These are phyloP conservation scores for Motacilla tschutschensis DNA, from an alignment of 2,113 vertebrate genomes.

Conservation along the genomic window DNA sequence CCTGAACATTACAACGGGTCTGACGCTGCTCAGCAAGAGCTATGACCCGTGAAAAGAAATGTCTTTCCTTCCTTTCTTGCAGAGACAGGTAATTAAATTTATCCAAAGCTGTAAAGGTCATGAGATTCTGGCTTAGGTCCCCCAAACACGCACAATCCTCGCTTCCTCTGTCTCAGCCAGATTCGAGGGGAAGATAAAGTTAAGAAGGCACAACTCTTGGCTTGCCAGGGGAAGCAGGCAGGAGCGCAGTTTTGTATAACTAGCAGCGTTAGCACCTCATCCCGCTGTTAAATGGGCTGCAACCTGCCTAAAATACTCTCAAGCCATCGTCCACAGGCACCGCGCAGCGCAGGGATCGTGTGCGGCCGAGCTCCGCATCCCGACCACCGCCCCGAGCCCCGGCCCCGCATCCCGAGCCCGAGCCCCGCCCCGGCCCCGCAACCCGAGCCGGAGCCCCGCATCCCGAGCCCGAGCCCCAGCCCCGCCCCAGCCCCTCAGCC, in stretches of 20 bases:
- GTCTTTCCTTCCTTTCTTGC: too few relatives aligned
- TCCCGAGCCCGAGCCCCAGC: too few relatives aligned
- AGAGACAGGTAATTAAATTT: not conserved
- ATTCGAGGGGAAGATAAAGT: not conserved
- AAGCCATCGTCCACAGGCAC: not conserved
- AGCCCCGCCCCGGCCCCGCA: not conserved
- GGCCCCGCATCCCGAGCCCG: not conserved
- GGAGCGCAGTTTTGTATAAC: not conserved
- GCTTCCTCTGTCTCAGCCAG: not conserved
- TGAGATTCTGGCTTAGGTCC: not conserved
- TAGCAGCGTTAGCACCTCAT: fast-evolving
- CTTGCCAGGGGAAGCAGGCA: not conserved
- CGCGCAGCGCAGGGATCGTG: too few relatives aligned
- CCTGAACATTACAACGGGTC: fast-evolving
- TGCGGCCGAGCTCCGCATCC: not conserved
- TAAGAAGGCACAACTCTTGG: not conserved
- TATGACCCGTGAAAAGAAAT: not conserved
- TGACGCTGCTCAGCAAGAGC: not conserved
- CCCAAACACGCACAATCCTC: not conserved
- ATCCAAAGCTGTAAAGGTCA: not conserved
- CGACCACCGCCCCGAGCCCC: too few relatives aligned
- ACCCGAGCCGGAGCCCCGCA: not conserved
- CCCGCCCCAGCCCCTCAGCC: too few relatives aligned
- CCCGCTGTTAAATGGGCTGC: not conserved
- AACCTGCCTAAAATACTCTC: fast-evolving